These are phyloP conservation scores for Drosophila parabipectinata DNA, from an alignment of 1,140 invertebrate genomes.

Conservation along the genomic window DNA sequence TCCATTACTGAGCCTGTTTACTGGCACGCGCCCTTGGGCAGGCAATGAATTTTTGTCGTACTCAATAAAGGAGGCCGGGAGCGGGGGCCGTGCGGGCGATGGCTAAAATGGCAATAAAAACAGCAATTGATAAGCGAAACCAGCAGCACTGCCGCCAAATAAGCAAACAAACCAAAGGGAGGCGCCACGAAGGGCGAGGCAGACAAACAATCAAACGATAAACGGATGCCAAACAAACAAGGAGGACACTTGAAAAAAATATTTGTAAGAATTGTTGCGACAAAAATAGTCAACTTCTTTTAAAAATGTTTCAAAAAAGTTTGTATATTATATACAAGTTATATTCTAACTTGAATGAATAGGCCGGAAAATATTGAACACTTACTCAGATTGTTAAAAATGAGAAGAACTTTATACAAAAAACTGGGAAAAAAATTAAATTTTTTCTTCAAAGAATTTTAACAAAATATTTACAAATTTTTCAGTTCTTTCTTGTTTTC, in stretches of 20 bases:
- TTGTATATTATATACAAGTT: too few relatives aligned
- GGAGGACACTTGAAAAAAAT: constrained; percentile 15
- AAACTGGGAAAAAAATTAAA: too few relatives aligned
- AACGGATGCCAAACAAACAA: constrained; percentile 72
- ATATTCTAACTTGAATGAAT: neutral
- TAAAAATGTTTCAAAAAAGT: neutral
- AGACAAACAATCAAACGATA: constrained; percentile 81
- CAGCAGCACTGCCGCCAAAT: constrained; percentile 65
- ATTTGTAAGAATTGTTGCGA: neutral
- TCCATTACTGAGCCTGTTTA: constrained; percentile 50
- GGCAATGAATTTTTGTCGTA: constrained; percentile 71
- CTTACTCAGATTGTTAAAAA: too few relatives aligned
- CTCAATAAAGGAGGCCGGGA: constrained; percentile 58
- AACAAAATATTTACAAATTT: too few relatives aligned
- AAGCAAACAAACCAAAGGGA: constrained; percentile 56
- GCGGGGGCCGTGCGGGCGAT: constrained; percentile 17
- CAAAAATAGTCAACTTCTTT: neutral
- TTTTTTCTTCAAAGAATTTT: too few relatives aligned
- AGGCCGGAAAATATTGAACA: neutral
- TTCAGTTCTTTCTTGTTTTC: too few relatives aligned
- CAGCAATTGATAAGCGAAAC: constrained; percentile 76
- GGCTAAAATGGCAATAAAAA: constrained; percentile 78
- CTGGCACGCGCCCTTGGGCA: constrained; percentile 50
- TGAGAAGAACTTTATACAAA: neutral
- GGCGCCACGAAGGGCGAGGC: constrained; percentile 46